Conservation (phyloP, 2,113 vertebrate species). For the Progne subis region DNA sequence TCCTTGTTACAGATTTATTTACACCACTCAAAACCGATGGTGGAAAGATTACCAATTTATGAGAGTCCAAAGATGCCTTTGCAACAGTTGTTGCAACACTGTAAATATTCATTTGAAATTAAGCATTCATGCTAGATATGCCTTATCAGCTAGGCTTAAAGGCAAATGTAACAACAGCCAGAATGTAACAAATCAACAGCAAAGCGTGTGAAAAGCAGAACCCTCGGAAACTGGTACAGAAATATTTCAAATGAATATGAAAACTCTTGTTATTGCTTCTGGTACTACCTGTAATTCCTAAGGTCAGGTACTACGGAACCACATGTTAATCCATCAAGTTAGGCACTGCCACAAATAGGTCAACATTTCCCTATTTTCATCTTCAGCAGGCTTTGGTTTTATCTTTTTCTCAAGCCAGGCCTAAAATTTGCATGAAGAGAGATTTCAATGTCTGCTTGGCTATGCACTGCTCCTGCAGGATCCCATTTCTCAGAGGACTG, state of each 20-base stretch:
- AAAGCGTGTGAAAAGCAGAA: not conserved
- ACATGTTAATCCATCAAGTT: not conserved
- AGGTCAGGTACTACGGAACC: not conserved
- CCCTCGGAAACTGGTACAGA: not conserved
- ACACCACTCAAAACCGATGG: not conserved
- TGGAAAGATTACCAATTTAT: constrained; percentile 4
- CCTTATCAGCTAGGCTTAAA: not conserved
- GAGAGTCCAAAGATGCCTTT: constrained; percentile 3
- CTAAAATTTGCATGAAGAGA: constrained; percentile 34
- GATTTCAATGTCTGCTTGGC: not conserved
- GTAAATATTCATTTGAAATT: not conserved
- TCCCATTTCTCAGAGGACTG: not conserved
- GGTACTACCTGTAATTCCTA: not conserved
- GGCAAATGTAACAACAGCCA: not conserved
- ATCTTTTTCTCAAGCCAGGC: not conserved
- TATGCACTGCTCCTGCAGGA: not conserved
- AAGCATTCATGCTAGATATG: not conserved
- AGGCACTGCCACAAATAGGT: not conserved
- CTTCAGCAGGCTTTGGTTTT: constrained; percentile 15
- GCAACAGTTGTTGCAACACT: not conserved
- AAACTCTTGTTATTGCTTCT: not conserved
- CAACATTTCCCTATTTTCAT: not conserved
- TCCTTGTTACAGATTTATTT: not conserved
- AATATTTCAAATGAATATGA: not conserved
- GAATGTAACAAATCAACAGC: not conserved